Evolutionary conservation across 2,888 invertebrate genomes (phyloP), one percentile per base, ranked within the genome.

Genomic region (Eutolmus rufibarbis): DNA sequence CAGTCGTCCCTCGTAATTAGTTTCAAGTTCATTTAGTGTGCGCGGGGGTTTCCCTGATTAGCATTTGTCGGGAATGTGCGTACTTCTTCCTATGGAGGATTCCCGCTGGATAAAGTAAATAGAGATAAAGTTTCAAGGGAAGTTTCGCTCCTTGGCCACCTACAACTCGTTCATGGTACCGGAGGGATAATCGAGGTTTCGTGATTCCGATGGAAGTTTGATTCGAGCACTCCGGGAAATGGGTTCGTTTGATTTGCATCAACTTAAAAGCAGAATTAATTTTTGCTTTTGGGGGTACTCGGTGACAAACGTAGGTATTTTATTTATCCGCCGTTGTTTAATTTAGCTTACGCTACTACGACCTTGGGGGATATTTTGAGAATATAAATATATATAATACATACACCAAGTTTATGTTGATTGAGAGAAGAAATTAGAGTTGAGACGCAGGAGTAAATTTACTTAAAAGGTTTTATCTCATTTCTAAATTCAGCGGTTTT

Each of bases 91-190:
- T n/a, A 51, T 51, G 16, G 7, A 66, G 66, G 66, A 66, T 66
- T 28, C 66, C 28, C 3, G 1, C 28, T 23, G 66, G 66, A 66
- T 28, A 66, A 66, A 12, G 28, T 23, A 66, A 66, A 66, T 23
- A 66, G 28, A 66, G 23, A 19, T 23, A 23, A 79, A 51, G 28
- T 51, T 79, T 51, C 79, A 79, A 79, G 51, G 28, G 5, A 28
- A 16, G 28, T 23, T 79, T 51, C 46, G 43, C 14, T 74, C 7
- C 34, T 28, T n/a, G 79, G n/a, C 79, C 79, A 79, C 9, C 51
- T 28, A 79, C 31, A 79, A 79, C 51, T 79, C 40, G 79, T 79
- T 79, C 79, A 51, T 79, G 79, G 79, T 79, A 79, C 79, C 79
- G 51, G 43, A 28, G 16, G 16, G 40, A 51, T 79, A 51, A 51